Conservation (phyloP, 2,797 vertebrate genomes). For the Arctocebus calabarensis region DNA sequence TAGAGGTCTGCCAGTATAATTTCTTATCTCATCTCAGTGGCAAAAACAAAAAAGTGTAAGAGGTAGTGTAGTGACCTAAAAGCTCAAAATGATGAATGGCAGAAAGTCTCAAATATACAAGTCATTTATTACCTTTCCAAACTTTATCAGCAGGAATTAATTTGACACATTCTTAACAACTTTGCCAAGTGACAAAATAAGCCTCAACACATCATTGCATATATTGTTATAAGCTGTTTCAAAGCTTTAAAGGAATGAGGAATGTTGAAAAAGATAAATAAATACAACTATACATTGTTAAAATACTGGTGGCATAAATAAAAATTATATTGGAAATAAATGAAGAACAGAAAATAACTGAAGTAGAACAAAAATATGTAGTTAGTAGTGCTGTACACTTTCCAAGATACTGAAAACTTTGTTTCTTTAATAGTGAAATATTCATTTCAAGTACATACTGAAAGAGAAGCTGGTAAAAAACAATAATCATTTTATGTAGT, state of each 20-base stretch:
- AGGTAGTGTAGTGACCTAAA: constrained; percentile 27
- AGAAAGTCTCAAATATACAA: constrained; percentile 64
- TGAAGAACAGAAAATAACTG: constrained; percentile 46
- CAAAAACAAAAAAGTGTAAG: background rate
- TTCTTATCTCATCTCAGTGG: constrained; percentile 57
- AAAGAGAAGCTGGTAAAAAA: constrained; percentile 55
- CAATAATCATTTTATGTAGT: constrained; percentile 46
- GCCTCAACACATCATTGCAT: background rate
- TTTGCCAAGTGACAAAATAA: background rate
- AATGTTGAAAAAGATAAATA: constrained; percentile 9
- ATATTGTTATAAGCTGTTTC: background rate
- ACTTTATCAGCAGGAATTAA: constrained; percentile 52
- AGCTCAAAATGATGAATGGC: constrained; percentile 49
- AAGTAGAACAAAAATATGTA: constrained; percentile 9
- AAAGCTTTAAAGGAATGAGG: constrained; percentile 32
- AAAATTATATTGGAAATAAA: constrained; percentile 39
- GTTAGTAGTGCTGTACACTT: background rate
- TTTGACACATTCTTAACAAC: constrained; percentile 50
- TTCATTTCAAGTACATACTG: constrained; percentile 41
- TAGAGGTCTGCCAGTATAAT: constrained; percentile 43
- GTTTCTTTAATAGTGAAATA: constrained; percentile 55
- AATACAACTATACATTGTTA: background rate
- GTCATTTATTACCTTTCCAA: constrained; percentile 51
- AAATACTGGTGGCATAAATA: constrained; percentile 49
- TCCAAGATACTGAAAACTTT: constrained; percentile 18